These are phyloP conservation scores for Oscheius sp. DNA, from an alignment of 2,888 invertebrate genomes.

Conservation along the genomic window DNA sequence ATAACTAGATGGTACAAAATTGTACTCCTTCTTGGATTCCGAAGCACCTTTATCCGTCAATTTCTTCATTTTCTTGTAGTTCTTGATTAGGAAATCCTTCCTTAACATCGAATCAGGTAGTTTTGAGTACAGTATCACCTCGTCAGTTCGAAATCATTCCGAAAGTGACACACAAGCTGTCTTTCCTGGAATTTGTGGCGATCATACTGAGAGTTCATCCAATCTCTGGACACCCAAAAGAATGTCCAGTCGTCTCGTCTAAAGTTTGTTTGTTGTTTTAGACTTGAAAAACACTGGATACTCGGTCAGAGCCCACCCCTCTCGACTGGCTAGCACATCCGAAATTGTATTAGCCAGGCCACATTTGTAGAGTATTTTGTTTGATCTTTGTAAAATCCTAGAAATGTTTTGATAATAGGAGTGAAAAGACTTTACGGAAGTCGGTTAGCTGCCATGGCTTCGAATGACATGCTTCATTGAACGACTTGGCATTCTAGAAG, in stretches of 20 bases:
- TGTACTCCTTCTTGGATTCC: conserved; percentile 62
- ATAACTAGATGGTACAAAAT: conserved; percentile 79
- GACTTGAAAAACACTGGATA: conserved; percentile 36
- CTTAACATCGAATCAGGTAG: conserved; percentile 29
- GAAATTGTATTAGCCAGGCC: conserved; percentile 66
- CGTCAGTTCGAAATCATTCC: conserved; percentile 79
- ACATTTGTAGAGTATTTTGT: conserved; percentile 61
- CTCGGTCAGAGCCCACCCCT: conserved; percentile 65
- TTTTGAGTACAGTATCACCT: conserved; percentile 71
- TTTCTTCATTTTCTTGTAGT: conserved; percentile 67
- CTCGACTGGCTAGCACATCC: conserved; percentile 65
- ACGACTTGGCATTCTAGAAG: neutral
- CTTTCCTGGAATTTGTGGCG: conserved; percentile 76
- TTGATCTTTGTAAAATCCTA: neutral
- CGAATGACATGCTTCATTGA: conserved; percentile 1
- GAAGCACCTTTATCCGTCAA: conserved; percentile 50
- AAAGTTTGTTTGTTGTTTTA: neutral
- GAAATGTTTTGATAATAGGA: neutral
- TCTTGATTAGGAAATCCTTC: conserved; percentile 75
- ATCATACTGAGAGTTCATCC: conserved; percentile 77
- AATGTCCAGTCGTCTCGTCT: conserved; percentile 78
- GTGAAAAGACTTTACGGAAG: neutral
- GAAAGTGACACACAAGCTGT: conserved; percentile 79
- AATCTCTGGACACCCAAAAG: conserved; percentile 79
- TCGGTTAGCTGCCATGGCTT: conserved; percentile 12